Evolutionary conservation across 2,113 vertebrate genomes (phyloP), one percentile per base, ranked within the genome.

Genomic region (Opisthocomus hoazin): DNA sequence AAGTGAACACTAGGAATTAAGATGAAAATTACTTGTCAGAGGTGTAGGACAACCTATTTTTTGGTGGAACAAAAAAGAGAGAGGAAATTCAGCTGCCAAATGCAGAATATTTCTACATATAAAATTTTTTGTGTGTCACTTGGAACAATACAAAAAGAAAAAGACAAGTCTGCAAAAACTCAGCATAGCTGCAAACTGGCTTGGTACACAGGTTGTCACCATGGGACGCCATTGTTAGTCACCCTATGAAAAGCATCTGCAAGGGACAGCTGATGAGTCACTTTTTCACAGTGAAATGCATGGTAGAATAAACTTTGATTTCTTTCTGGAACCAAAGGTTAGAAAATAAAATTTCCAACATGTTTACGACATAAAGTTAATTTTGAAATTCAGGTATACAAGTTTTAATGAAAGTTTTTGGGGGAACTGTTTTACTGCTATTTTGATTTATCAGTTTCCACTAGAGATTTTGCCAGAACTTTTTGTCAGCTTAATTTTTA

Each of bases 351-450:
- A 45, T 60, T 83, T 83, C 21, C 21, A 56, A 75, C 3, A n/a
- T 23, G 46, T 70, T 37, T 56, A 34, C 18, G 9, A 43, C 10
- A 37, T n/a, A 54, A 10, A 36, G 60, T 60, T 69, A 1, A 45
- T 78, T 79, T 56, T 75, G 10, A 36, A 83, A 45, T 15, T 22
- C 74, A 56, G 3, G 3, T 27, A 39, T 57, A 8, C 3, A 61
- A 16, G 9, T 34, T 73, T 37, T n/a, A 66, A 57, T 43, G 18
- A 83, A 15, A 26, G 20, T 36, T 79, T 45, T 7, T 0, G 4
- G 8, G 3, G 1, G 15, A 46, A 83, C 39, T 34, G 0, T 41
- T 82, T 80, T 71, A 30, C 3, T 46, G 2, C 37, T 54, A 23
- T 43, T 84, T 66, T 66, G 23, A 37, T 76, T 84, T 50, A n/a